These are phyloP conservation scores for Neogobius melanostomus DNA, from an alignment of 2,113 vertebrate genomes.

Conservation along the genomic window DNA sequence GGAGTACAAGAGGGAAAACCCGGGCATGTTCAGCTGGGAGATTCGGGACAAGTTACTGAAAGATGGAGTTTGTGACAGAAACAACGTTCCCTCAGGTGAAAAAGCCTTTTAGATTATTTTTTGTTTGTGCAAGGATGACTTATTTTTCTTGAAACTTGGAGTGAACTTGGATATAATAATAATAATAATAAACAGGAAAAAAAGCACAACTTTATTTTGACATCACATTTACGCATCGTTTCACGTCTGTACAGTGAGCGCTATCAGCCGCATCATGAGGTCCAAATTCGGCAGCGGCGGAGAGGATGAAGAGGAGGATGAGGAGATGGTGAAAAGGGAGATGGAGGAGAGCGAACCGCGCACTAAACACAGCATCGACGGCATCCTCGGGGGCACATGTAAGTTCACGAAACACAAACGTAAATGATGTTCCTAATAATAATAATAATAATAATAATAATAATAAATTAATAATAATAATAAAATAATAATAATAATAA, in stretches of 20 bases:
- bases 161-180: not conserved
- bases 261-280: slow-evolving; percentile 95
- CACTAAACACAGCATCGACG: slow-evolving; percentile 97
- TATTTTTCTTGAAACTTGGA: not conserved
- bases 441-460: slow-evolving; percentile 10
- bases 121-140: no score
- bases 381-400: slow-evolving; percentile 98
- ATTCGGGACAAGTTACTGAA: slow-evolving; percentile 96
- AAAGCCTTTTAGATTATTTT: not conserved
- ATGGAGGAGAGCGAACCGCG: slow-evolving; percentile 92
- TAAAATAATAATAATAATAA: not conserved
- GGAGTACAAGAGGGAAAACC: slow-evolving; percentile 94
- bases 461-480: slow-evolving; percentile 1
- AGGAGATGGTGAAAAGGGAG: slow-evolving; percentile 92
- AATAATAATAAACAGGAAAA: not conserved
- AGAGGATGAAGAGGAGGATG: slow-evolving; percentile 94
- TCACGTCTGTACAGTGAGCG: slow-evolving; percentile 82
- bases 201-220: not conserved
- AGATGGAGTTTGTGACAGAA: slow-evolving; percentile 94
- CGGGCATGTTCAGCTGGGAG: slow-evolving; percentile 99
- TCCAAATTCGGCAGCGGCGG: slow-evolving; percentile 89
- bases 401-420: slow-evolving; percentile 48
- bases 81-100: slow-evolving; percentile 94
- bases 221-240: not conserved
- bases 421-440: not conserved